Conservation (phyloP, 2,888 invertebrate species). For the Ennomos erosarius region DNA sequence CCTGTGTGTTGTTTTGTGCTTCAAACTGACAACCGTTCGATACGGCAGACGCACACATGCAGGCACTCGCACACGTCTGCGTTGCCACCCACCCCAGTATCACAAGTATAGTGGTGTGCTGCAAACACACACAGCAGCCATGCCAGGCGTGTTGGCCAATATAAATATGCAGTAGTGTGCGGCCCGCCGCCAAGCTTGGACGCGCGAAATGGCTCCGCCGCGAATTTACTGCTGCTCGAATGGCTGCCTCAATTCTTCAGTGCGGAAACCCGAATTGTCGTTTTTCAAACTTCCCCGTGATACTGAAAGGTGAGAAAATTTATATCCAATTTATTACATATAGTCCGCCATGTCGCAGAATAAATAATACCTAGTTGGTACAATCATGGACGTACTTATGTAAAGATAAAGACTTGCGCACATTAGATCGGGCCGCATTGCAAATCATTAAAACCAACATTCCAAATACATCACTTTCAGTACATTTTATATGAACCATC, state of each 20-base stretch:
- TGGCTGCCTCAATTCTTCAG: constrained; percentile 33
- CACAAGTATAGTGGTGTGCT: not conserved
- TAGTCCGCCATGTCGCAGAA: too few species aligned
- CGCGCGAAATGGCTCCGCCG: constrained; percentile 16
- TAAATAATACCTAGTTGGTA: too few species aligned
- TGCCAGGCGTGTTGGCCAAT: constrained; percentile 10
- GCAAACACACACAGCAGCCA: constrained; percentile 9
- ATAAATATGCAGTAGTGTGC: constrained; percentile 9
- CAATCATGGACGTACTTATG: too few species aligned
- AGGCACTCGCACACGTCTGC: constrained; percentile 3
- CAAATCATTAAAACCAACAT: too few species aligned
- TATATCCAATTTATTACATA: too few species aligned
- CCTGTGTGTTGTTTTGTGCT: too few species aligned
- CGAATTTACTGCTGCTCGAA: constrained; percentile 24
- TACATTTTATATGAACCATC: too few species aligned
- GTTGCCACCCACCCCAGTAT: not conserved
- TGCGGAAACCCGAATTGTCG: constrained; percentile 23
- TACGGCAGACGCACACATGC: constrained; percentile 1
- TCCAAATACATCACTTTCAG: too few species aligned
- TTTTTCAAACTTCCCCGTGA: constrained; percentile 30
- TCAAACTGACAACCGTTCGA: constrained; percentile 4
- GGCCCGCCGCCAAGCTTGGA: not conserved
- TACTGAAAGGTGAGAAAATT: constrained; percentile 20
- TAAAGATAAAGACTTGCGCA: too few species aligned
- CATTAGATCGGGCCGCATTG: too few species aligned